Base-by-base conservation (phyloP, 2,888 invertebrate genomes). In the Molorchus minor region DNA sequence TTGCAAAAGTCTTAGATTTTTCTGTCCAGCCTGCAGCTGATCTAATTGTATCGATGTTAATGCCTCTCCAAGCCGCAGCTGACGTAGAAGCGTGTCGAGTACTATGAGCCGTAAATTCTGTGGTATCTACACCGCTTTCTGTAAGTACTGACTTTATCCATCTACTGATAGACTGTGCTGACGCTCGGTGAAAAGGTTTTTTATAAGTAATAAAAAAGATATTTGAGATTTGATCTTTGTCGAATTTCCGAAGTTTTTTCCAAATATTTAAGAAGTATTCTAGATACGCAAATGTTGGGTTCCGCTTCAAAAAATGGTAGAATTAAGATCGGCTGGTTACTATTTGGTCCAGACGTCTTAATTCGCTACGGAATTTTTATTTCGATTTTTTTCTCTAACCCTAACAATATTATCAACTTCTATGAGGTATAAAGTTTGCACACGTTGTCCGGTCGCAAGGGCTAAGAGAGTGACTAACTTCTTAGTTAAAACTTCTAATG, bases 11-110 rank as follows among this genome's bases (percentile, higher is more conserved):
- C 8, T 17, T 17, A 1, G 46, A 46, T n/a, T 12, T 30, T 30
- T 16, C 10, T n/a, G 46, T 3, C 46, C 46, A 46, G 1, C 46
- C 46, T 17, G 33, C 46, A n/a, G 33, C 46, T 12, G 1, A 12
- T 17, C 46, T 30, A 33, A 46, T 33, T 0, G 33, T 5, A n/a
- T 45, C 52, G 38, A 56, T 12, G 43, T 17, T 43, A n/a, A 59
- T 41, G 1, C 55, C 56, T 21, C 49, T 55, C n/a, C 55, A 5
- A 3, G 21, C 35, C 1, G 60, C 60, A 2, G 56, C 55, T n/a
- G 51, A 56, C 21, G 47, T 59, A n/a, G 55, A 1, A 1, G 55
- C 59, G 33, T 59, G 59, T 12, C 59, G 1, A 1, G 55, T 59
- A 10, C 43, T 55, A 21, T 55, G 35, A n/a, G 49, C 49, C 1